These are phyloP conservation scores for Hyaena hyaena DNA, from an alignment of 2,113 vertebrate genomes.

Conservation along the genomic window DNA sequence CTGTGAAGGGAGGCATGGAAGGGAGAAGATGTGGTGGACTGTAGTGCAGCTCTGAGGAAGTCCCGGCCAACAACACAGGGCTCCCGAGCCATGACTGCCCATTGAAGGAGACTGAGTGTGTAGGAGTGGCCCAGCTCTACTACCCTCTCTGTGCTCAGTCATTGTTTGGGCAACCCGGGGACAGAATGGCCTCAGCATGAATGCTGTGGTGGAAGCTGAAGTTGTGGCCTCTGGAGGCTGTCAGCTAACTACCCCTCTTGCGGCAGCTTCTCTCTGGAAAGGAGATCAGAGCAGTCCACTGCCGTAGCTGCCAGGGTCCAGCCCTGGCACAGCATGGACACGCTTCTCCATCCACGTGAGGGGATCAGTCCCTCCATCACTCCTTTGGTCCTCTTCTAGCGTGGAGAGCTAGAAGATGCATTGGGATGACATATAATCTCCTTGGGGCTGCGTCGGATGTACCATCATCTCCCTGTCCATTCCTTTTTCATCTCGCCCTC, in stretches of 20 bases:
- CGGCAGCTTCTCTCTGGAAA: not conserved
- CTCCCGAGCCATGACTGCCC: not conserved
- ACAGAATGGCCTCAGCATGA: not conserved
- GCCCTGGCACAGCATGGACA: not conserved
- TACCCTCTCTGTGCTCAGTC: too few species aligned
- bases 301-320: not conserved
- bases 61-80: not conserved
- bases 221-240: not conserved
- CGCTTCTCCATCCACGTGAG: not conserved
- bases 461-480: not conserved
- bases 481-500: not conserved
- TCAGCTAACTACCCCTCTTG: not conserved
- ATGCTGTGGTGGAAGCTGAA: not conserved
- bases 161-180: not conserved
- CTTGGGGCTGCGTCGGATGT: not conserved
- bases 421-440: not conserved
- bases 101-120: not conserved
- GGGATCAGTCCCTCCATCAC: not conserved
- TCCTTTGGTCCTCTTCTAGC: not conserved
- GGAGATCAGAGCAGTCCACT: not conserved
- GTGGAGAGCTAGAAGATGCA: not conserved
- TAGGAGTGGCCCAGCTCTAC: not conserved
- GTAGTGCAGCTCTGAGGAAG: not conserved
- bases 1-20: not conserved
- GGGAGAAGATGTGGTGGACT: not conserved